Evolutionary conservation across 2,113 vertebrate genomes (phyloP), one percentile per base, ranked within the genome.

Genomic region (Corythaeola cristata): DNA sequence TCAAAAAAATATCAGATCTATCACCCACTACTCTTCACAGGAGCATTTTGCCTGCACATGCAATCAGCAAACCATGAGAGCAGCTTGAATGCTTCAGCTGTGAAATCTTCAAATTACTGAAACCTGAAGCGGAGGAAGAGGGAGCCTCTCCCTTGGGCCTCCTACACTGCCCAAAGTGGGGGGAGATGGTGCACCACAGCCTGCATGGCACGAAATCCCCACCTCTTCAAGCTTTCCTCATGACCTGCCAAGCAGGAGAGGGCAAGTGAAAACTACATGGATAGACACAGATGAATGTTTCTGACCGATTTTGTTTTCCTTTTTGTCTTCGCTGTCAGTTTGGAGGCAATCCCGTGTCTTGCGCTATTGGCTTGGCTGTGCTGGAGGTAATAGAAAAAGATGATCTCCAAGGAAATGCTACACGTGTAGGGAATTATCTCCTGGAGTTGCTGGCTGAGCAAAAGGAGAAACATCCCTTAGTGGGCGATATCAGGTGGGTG

Each of bases 271-370:
- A 83, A 63, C 68, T 37, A 81, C 12, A 3, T 8, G 27, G 69
- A 49, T 68, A 50, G 66, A 35, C 8, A 39, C 33, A 72, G 59
- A 33, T 55, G 3, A 72, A n/a, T 83, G 17, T 93, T 90, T 93
- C 64, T 75, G 8, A 49, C 1, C 3, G 8, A 18, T 56, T 85
- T 89, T 75, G 6, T 77, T 93, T 96, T 94, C 35, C n/a, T 55
- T 0, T 58, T 77, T 89, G 30, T 80, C 66, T 83, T 95, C 87
- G 9, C 68, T 78, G 7, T 79, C 94, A 99, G 99, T 99, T 99
- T 97, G 99, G 99, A 76, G 99, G 99, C 60, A 99, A 99, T 89
- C 99, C 99, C 8, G 99, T 99, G 68, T 99, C 99, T 15, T 99
- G 99, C 93, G 99, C 99, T 88, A 98, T 99, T 91, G 99, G 99